Percentiles rank a stretch among this genome's conserved stretches.
Evolutionary conservation across 2,888 invertebrate species (phyloP).

Genomic region (Operophtera brumata): DNA sequence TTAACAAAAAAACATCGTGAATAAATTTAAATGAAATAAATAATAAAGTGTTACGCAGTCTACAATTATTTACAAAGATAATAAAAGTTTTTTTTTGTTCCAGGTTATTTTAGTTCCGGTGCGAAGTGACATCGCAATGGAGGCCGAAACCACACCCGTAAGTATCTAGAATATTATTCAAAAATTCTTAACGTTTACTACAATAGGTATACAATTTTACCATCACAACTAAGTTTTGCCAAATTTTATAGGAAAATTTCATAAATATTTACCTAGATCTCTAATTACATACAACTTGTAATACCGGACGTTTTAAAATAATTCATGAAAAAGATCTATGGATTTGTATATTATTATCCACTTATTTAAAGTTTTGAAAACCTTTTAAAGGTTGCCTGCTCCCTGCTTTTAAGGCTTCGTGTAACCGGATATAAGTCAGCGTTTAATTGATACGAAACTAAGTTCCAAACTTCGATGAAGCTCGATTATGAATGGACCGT

Average conservation of each 20-base stretch:
- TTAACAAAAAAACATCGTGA: too few relatives aligned
- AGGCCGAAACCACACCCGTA: conserved; percentile 68
- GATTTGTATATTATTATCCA: too few relatives aligned
- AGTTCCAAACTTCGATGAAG: conserved; percentile 52
- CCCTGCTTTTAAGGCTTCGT: conserved; percentile 6
- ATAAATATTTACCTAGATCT: too few relatives aligned
- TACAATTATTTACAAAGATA: neutral
- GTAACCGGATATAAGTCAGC: conserved; percentile 49
- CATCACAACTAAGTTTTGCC: conserved; percentile 53
- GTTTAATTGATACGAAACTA: conserved; percentile 62
- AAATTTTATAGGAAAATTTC: too few relatives aligned
- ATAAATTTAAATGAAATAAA: too few relatives aligned
- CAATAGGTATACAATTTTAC: conserved; percentile 34
- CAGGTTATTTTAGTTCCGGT: conserved; percentile 63
- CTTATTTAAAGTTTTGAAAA: too few relatives aligned
- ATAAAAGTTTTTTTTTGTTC: conserved; percentile 42
- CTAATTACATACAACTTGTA: too few relatives aligned
- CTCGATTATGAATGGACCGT: conserved; percentile 61
- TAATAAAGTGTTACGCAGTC: too few relatives aligned
- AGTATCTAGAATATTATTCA: conserved; percentile 49
- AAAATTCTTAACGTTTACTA: conserved; percentile 22
- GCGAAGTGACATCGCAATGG: conserved; percentile 51
- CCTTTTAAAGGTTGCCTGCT: conserved; percentile 15
- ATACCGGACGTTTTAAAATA: too few relatives aligned
- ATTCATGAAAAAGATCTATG: too few relatives aligned